A percentile compares a stretch with the other conserved stretches of the same genome.
Evolutionary conservation across 2,888 invertebrate species (phyloP).

Genomic region (Trypoxylon attenuatum): DNA sequence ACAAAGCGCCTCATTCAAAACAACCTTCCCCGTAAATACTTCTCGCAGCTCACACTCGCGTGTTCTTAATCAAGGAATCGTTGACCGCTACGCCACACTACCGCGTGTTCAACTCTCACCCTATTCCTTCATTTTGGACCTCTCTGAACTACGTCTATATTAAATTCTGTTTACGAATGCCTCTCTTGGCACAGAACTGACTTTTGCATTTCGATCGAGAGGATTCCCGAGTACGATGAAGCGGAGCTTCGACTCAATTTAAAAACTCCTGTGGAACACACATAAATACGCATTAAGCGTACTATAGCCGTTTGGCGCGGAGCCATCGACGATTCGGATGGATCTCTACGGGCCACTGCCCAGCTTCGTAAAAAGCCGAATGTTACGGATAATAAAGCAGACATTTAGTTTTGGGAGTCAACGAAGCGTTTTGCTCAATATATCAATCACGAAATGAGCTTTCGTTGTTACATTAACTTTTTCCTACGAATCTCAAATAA

Average conservation of each 20-base stretch:
- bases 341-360: constrained; percentile 28
- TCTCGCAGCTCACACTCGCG: not conserved
- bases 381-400: constrained; percentile 72
- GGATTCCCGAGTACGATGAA: not conserved
- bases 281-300: constrained; percentile 71
- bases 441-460: too few relatives aligned
- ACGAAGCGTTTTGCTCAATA: constrained; percentile 66
- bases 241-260: constrained; percentile 44
- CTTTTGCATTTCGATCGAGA: not conserved
- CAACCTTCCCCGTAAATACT: not conserved
- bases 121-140: not conserved
- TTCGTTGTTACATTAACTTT: too few relatives aligned
- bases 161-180: too few relatives aligned
- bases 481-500: too few relatives aligned
- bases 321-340: constrained; percentile 69
- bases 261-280: constrained; percentile 59
- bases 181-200: not conserved
- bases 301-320: constrained; percentile 62
- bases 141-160: too few relatives aligned
- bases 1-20: constrained; percentile 18
- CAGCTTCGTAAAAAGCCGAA: constrained; percentile 59
- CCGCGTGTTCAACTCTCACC: not conserved
- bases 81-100: too few relatives aligned
- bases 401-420: constrained; percentile 67
- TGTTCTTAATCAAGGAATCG: not conserved